phyloP scores from a whole-genome alignment of 35 echinoderm and acorn worm genomes.

The Lytechinus variegatus region DNA sequence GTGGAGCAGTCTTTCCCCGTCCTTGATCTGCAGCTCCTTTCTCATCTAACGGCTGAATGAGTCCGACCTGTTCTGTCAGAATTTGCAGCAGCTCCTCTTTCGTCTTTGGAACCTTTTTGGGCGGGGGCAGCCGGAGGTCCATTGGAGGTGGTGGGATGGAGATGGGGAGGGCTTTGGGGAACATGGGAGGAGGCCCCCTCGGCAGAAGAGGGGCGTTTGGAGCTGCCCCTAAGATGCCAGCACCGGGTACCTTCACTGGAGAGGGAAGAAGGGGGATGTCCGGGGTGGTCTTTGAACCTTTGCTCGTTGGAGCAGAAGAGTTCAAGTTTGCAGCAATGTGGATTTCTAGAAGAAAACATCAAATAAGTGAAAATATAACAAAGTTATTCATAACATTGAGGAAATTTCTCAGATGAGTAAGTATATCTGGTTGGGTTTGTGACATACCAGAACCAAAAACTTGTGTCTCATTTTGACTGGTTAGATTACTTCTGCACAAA shows the following conservation, averaged over 20 bases:
- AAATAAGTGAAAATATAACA: too few species aligned
- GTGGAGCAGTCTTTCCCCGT: not conserved
- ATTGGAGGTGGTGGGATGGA: slow-evolving; percentile 1
- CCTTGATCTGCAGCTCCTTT: not conserved
- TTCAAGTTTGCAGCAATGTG: not conserved
- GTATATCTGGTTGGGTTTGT: too few species aligned
- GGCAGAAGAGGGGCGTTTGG: slow-evolving; percentile 6
- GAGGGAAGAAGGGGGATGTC: slow-evolving; percentile 6
- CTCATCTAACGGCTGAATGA: not conserved
- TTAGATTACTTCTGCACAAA: too few species aligned
- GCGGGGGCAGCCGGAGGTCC: not conserved
- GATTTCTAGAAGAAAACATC: not conserved
- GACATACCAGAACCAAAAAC: too few species aligned
- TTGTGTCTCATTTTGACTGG: too few species aligned
- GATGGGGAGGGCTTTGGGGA: slow-evolving; percentile 16
- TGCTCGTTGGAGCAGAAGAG: not conserved
- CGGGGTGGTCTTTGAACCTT: not conserved
- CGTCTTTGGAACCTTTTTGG: not conserved
- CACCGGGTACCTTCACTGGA: not conserved
- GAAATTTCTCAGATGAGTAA: too few species aligned
- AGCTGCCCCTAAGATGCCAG: not conserved
- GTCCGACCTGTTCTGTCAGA: not conserved
- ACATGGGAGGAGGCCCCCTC: not conserved
- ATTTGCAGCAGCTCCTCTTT: not conserved
- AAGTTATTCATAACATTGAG: too few species aligned